Base-by-base conservation (phyloP, 2,113 vertebrate species). In the Cyphomyrus discorhynchus region DNA sequence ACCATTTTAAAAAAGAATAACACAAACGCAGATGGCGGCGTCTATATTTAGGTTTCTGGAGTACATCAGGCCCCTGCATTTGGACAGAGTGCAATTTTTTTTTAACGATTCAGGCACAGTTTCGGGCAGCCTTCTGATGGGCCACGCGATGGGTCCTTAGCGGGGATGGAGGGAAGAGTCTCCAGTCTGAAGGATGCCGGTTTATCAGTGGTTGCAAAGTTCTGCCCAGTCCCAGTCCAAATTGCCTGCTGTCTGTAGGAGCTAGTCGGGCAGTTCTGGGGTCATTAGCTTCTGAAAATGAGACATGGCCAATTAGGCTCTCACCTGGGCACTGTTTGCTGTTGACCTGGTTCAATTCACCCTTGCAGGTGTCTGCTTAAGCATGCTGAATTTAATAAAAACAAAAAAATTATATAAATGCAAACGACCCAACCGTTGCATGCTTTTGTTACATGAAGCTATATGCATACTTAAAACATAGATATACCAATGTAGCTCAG, bases 11-110 rank as follows among this genome's bases (percentile, higher is more conserved):
- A 31, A 84, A 47, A 84, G 45, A 46, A 87, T 52, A 53, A 87
- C 45, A 84, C 9, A 47, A 84, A 84, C 82, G 74, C 74, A 80
- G 74, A 80, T 80, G 74, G 74, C 17, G 15, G 13, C 35, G 15
- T 80, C 74, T 80, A 80, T 80, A 80, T 80, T 39, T 80, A 80
- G 74, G 74, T 80, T 39, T 80, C 74, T 80, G 74, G 74, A 80
- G 74, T 39, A 42, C 35, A 80, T 80, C 74, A 80, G 74, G 74
- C 35, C 27, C 74, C 5, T 80, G 35, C 74, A 80, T 5, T 80
- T 42, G 35, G 74, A 80, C 35, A 80, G 35, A 80, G 74, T 39
- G 11, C 74, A 19, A 77, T 80, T 80, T 80, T 35, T 66, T 80
- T 80, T 80, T 80, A 80, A 80, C 2, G 35, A 77, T 77, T 77